Base-by-base conservation (phyloP, 1,140 invertebrate genomes). In the Cotesia chilonis region DNA sequence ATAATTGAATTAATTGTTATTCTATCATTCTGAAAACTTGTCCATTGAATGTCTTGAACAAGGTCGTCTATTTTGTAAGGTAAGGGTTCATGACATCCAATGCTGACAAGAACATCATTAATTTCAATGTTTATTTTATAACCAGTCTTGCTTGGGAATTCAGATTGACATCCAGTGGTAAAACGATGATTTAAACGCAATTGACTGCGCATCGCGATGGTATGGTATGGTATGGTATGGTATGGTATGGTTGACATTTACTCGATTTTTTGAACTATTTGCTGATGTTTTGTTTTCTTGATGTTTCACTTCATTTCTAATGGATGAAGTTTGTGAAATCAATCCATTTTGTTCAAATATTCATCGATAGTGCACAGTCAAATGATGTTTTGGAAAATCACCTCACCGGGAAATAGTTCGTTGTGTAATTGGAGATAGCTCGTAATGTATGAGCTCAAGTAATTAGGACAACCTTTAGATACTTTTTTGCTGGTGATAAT, bases 261-360 rank as follows among this genome's bases (percentile, higher is more conserved):
- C 28, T 51, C 47, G 47, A 51, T 51, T 51, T 12, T 4, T 1
- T 4, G 1, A 51, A 51, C 3, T 51, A 37, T 12, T 37, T 57
- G 74, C 10, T 63, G 47, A 4, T 61, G 20, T 5, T 68, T 73
- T 75, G 9, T 20, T 71, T 67, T 73, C 71, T 55, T 60, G 17
- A 71, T 73, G 68, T 59, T 75, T 73, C 28, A 47, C 66, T 20
- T 75, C 74, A 28, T 37, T 57, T 38, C 71, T 51, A 4, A 73
- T 73, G 5, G 61, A 68, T 35, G 68, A 73, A 51, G 64, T 59
- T 5, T 73, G 60, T 67, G 60, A 73, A 12, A 73, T 51, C 20
- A 55, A 28, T 10, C 71, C 71, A 63, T n/a, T n/a, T n/a, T n/a
- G n/a, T n/a, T n/a, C n/a, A n/a, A n/a, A n/a, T n/a, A n/a, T n/a